Percentiles rank a stretch among this genome's conserved stretches.
Conservation (phyloP, 1,140 invertebrate genomes). For the Drosophila kurseongensis region DNA sequence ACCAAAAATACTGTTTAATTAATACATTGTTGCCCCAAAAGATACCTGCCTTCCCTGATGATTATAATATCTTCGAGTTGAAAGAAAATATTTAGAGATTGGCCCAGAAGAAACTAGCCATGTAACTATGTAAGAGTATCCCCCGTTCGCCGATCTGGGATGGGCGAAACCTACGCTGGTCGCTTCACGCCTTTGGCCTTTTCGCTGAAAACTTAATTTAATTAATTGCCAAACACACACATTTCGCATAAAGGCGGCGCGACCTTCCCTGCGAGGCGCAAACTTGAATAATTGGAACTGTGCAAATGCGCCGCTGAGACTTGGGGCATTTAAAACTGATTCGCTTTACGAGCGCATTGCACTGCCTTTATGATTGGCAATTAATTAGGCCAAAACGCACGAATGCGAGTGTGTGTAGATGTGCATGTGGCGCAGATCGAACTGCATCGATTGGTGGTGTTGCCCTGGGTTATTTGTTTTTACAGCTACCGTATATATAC, state of each 20-base stretch:
- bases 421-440: conserved; percentile 3
- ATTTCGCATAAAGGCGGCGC: conserved; percentile 55
- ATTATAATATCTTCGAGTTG: too few relatives aligned
- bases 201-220: conserved; percentile 82
- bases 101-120: too few relatives aligned
- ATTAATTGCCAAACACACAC: conserved; percentile 79
- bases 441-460: conserved; percentile 16
- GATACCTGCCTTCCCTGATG: too few relatives aligned
- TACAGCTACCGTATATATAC: conserved; percentile 70
- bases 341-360: conserved; percentile 66
- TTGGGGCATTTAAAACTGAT: conserved; percentile 75
- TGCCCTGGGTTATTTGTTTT: conserved; percentile 75
- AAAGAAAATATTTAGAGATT: too few relatives aligned
- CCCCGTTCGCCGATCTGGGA: not conserved
- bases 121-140: conserved; percentile 12
- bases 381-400: conserved; percentile 78
- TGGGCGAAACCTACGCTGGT: conserved; percentile 24
- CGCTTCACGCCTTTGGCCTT: conserved; percentile 77
- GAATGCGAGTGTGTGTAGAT: conserved; percentile 25
- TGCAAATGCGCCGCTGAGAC: conserved; percentile 14
- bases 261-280: conserved; percentile 64
- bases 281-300: conserved; percentile 77
- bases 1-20: too few relatives aligned
- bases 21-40: too few relatives aligned
- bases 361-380: conserved; percentile 79